Conservation (phyloP, 2,113 vertebrate species). For the Triplophysa siluroides region DNA sequence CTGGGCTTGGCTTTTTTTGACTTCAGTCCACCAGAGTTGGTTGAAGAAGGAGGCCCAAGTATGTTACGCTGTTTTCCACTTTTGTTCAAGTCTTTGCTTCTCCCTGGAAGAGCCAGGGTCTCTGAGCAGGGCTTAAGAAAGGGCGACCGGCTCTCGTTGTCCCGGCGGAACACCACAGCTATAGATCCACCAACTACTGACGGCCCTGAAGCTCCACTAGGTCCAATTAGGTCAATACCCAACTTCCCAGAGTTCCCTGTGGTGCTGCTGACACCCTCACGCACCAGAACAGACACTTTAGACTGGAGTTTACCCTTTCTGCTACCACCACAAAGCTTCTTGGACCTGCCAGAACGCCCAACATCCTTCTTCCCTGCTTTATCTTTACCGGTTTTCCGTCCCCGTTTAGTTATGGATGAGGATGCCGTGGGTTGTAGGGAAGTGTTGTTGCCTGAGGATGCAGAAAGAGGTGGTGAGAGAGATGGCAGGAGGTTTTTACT, state of each 20-base stretch:
- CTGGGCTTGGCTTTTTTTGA: constrained; percentile 77
- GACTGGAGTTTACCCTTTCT: constrained; percentile 90
- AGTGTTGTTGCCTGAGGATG: constrained; percentile 47
- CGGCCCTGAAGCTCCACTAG: constrained; percentile 64
- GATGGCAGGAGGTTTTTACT: constrained; percentile 66
- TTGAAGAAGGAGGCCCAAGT: constrained; percentile 55
- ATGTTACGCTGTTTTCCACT: constrained; percentile 65
- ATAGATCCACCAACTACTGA: constrained; percentile 82
- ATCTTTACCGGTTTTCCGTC: constrained; percentile 68
- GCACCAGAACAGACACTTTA: constrained; percentile 89
- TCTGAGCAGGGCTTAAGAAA: constrained; percentile 84
- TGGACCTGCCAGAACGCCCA: constrained; percentile 67
- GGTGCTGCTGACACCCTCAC: constrained; percentile 90
- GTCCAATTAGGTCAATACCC: constrained; percentile 71
- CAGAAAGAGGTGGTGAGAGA: constrained; percentile 58
- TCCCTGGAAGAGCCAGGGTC: constrained; percentile 62
- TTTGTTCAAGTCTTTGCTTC: constrained; percentile 65
- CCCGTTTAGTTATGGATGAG: constrained; percentile 59
- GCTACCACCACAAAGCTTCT: constrained; percentile 63
- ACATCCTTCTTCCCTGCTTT: constrained; percentile 71
- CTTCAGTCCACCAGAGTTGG: constrained; percentile 57
- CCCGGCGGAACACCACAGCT: constrained; percentile 88
- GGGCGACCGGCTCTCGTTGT: constrained; percentile 88
- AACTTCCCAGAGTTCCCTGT: constrained; percentile 74
- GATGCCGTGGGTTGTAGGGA: constrained; percentile 52